phyloP scores from a whole-genome alignment of 2,888 invertebrate genomes.

The Andrena marginata region DNA sequence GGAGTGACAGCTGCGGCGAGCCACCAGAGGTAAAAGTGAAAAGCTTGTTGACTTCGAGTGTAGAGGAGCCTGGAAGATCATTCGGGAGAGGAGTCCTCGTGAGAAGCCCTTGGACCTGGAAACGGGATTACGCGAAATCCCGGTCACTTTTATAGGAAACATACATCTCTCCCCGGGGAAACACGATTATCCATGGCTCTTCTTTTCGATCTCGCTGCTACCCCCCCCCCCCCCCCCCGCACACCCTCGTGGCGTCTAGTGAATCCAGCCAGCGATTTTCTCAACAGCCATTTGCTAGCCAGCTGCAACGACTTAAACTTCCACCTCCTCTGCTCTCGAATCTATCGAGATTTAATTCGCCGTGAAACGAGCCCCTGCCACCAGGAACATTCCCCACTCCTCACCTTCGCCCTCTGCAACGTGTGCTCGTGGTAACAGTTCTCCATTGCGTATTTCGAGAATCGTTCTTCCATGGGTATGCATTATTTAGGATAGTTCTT shows the following conservation, averaged over 20 bases:
- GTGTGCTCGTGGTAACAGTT: not conserved
- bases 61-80: not conserved
- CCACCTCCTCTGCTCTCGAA: slow-evolving; percentile 30
- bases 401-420: slow-evolving; percentile 10
- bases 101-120: slow-evolving; percentile 49
- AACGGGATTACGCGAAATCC: slow-evolving; percentile 83
- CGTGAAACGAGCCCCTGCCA: slow-evolving; percentile 81
- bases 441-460: not conserved
- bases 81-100: not conserved
- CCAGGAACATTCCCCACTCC: not conserved
- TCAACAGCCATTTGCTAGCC: slow-evolving; percentile 66
- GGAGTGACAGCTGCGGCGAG: slow-evolving; percentile 38
- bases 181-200: slow-evolving; percentile 61
- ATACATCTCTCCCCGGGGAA: slow-evolving; percentile 65
- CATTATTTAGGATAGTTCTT: too few relatives aligned
- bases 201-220: slow-evolving; percentile 43
- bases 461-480: not conserved
- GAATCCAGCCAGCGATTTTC: slow-evolving; percentile 73
- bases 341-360: slow-evolving; percentile 83
- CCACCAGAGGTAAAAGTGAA: slow-evolving; percentile 22
- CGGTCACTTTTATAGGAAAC: slow-evolving; percentile 81
- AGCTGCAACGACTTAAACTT: slow-evolving; percentile 70
- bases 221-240: not conserved
- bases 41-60: slow-evolving; percentile 31
- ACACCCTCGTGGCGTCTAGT: slow-evolving; percentile 6